A percentile compares a stretch with the other conserved stretches of the same genome.
These are phyloP conservation scores for Erethizon dorsatum DNA, from an alignment of 2,797 vertebrate species.

Conservation along the genomic window DNA sequence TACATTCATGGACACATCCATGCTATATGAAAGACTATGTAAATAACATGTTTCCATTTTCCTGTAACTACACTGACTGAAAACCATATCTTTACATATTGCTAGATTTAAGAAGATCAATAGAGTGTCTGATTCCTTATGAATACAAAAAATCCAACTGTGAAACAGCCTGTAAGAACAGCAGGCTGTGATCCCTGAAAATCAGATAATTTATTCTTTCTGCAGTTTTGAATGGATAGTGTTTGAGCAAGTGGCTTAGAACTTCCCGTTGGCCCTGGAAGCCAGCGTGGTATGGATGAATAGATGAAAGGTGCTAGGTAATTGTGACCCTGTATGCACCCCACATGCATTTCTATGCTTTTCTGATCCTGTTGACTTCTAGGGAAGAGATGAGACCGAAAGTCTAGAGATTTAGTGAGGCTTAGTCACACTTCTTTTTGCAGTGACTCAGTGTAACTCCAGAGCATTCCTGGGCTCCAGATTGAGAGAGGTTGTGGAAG, in stretches of 20 bases:
- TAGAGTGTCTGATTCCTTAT: not conserved
- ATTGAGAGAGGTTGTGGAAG: not conserved
- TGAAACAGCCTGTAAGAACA: not conserved
- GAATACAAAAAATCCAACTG: not conserved
- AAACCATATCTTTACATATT: conserved; percentile 2
- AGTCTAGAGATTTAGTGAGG: not conserved
- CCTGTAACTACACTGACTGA: not conserved
- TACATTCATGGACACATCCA: not conserved
- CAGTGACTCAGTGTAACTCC: not conserved
- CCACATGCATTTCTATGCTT: not conserved
- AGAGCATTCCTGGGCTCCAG: not conserved
- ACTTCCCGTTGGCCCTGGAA: not conserved
- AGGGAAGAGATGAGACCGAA: not conserved
- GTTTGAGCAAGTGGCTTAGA: not conserved
- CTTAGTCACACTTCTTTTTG: not conserved
- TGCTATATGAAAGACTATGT: conserved; percentile 28
- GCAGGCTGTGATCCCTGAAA: not conserved
- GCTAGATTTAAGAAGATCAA: not conserved
- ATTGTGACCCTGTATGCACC: no score
- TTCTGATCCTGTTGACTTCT: not conserved
- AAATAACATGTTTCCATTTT: conserved; percentile 58
- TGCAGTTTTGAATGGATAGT: not conserved
- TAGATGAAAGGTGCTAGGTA: not conserved
- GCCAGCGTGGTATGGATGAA: not conserved
- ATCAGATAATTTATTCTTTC: not conserved